Base-by-base conservation (phyloP, 2,888 invertebrate species). In the Tethea ocularis region DNA sequence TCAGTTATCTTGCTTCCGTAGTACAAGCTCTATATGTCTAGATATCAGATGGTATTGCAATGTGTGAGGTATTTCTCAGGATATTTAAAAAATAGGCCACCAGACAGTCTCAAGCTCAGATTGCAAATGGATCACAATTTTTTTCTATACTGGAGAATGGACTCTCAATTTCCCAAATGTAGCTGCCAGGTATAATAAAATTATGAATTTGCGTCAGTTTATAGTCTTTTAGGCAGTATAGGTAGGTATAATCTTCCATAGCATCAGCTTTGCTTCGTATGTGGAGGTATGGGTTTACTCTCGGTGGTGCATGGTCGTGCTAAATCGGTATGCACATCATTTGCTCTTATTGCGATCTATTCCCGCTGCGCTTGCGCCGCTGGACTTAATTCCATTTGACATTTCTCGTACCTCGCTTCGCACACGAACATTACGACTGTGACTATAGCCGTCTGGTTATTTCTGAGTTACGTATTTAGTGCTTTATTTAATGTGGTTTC, bases 271-370 rank as follows among this genome's bases (percentile, higher is more conserved):
- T n/a, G 46, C 46, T 46, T n/a, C 3, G 20, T 46, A 20, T 2
- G 20, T 10, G 46, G 46, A 46, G n/a, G 46, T 10, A 10, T 20
- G 20, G 10, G 20, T 46, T 46, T 17, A 38, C 10, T 8, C 41
- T 46, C 52, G 26, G 26, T 26, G 51, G 52, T 46, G 23, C 63
- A 56, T 52, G 59, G 59, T 60, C 56, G 57, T 51, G 61, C 64
- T 63, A 67, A 68, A 67, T 62, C 61, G 61, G 65, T 46, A 17
- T 52, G 36, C 20, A 13, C 33, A 54, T 54, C 33, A 61, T 65
- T 73, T 76, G 68, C 66, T 79, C 72, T 78, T 77, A 70, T 76
- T 77, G 67, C 72, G 66, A 62, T 73, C 78, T 82, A 74, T 77
- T 77, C 67, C 63, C 62, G 72, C 63, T 59, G 60, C 61, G 63